phyloP scores from a whole-genome alignment of 1,140 invertebrate genomes.

The Bombus huntii region DNA sequence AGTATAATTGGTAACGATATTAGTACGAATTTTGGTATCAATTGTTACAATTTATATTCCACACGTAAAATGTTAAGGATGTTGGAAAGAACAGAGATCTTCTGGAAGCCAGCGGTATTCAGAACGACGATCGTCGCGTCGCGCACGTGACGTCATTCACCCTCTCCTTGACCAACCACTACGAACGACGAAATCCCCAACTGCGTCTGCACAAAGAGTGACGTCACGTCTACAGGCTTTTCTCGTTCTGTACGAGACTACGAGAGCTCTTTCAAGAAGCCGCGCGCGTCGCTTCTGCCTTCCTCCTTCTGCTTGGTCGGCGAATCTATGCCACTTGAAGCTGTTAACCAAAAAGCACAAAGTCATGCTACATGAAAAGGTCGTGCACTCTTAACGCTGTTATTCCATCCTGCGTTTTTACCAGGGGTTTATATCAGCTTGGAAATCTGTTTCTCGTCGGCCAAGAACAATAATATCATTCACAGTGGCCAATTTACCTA shows the following conservation, averaged over 20 bases:
- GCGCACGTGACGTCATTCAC: slow-evolving; percentile 55
- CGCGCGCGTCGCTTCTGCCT: not conserved
- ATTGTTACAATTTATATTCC: not conserved
- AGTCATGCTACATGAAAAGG: not conserved
- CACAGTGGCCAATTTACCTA: not conserved
- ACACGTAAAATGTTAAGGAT: not conserved
- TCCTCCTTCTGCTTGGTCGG: not conserved
- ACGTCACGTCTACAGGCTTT: slow-evolving; percentile 30
- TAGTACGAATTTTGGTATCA: not conserved
- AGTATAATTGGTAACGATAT: too few species aligned
- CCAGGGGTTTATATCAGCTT: not conserved
- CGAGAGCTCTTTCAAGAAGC: slow-evolving; percentile 1
- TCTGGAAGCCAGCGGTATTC: not conserved
- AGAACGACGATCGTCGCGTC: slow-evolving; percentile 20
- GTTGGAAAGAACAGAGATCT: not conserved
- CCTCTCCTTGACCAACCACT: slow-evolving; percentile 43
- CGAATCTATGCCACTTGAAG: slow-evolving; percentile 28
- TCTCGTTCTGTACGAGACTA: slow-evolving; percentile 3
- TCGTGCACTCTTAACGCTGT: not conserved
- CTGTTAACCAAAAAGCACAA: slow-evolving; percentile 7
- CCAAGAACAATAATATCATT: not conserved
- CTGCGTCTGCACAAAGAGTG: not conserved
- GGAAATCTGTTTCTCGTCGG: not conserved
- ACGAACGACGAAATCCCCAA: slow-evolving; percentile 33
- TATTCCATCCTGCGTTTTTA: not conserved